These are phyloP conservation scores for Cyprinodon tularosa DNA, from an alignment of 2,113 vertebrate genomes.

Conservation along the genomic window DNA sequence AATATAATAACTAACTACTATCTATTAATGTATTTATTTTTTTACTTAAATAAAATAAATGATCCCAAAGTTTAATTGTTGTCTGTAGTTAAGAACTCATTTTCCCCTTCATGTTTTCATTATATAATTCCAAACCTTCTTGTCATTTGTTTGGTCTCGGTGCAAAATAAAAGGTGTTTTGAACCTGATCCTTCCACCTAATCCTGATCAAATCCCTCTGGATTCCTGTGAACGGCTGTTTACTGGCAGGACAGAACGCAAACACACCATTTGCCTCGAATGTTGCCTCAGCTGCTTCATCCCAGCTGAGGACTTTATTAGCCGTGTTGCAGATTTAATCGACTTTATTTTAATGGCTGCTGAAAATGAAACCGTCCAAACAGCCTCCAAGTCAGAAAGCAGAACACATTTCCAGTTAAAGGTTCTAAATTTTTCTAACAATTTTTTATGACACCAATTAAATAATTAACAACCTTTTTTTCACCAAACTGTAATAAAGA, in stretches of 20 bases:
- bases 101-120: neutral
- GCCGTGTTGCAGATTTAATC: slow-evolving; percentile 42
- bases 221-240: slow-evolving; percentile 49
- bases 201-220: slow-evolving; percentile 62
- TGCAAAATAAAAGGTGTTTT: slow-evolving; percentile 10
- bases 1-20: too few species aligned
- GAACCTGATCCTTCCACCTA: slow-evolving; percentile 71
- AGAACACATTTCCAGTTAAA: neutral
- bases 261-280: slow-evolving; percentile 45
- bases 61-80: neutral
- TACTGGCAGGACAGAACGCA: slow-evolving; percentile 52
- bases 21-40: neutral
- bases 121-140: neutral
- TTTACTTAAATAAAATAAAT: neutral
- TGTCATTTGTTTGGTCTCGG: neutral
- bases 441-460: too few species aligned
- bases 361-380: slow-evolving; percentile 56
- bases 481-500: too few species aligned
- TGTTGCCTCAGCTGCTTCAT: slow-evolving; percentile 46
- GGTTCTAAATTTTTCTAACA: neutral
- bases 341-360: slow-evolving; percentile 42
- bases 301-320: slow-evolving; percentile 39
- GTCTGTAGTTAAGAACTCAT: neutral
- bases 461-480: too few species aligned
- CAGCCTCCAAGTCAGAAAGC: neutral